These are phyloP conservation scores for Hippocampus guttulatus DNA, from an alignment of 2,113 vertebrate genomes.

Conservation along the genomic window DNA sequence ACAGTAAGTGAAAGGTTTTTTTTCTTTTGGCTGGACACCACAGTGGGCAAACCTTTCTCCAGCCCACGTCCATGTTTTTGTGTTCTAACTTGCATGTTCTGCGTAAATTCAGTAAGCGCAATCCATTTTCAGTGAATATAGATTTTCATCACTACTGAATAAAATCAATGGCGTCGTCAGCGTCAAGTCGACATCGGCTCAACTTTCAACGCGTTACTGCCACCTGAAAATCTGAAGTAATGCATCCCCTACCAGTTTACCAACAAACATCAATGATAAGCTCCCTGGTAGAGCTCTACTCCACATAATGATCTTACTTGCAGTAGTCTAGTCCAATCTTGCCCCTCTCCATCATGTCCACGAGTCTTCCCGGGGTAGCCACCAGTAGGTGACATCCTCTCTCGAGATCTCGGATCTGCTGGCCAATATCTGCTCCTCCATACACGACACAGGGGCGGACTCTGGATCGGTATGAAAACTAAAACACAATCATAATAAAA, in stretches of 20 bases:
- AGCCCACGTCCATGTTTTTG: no score
- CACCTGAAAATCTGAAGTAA: neutral
- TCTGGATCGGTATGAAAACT: conserved; percentile 94
- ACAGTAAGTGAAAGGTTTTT: no score
- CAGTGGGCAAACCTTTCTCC: no score
- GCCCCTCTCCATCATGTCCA: conserved; percentile 98
- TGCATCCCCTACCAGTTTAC: neutral
- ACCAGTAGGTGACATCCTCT: conserved; percentile 94
- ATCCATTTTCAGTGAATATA: no score
- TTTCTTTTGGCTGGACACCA: no score
- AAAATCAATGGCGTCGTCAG: no score
- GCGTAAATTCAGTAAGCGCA: no score
- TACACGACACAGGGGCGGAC: conserved; percentile 97
- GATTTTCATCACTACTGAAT: neutral
- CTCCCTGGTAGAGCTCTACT: neutral
- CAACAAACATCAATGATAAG: neutral
- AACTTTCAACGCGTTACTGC: no score
- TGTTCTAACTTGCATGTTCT: no score
- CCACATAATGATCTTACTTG: conserved; percentile 74
- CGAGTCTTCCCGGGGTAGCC: conserved; percentile 91
- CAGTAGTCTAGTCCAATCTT: conserved; percentile 96
- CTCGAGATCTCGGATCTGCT: conserved; percentile 94
- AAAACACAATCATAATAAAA: fast-evolving
- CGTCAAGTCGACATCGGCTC: no score
- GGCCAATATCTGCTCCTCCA: conserved; percentile 94